phyloP scores from a whole-genome alignment of 2,797 vertebrate species.

The Geotria australis region DNA sequence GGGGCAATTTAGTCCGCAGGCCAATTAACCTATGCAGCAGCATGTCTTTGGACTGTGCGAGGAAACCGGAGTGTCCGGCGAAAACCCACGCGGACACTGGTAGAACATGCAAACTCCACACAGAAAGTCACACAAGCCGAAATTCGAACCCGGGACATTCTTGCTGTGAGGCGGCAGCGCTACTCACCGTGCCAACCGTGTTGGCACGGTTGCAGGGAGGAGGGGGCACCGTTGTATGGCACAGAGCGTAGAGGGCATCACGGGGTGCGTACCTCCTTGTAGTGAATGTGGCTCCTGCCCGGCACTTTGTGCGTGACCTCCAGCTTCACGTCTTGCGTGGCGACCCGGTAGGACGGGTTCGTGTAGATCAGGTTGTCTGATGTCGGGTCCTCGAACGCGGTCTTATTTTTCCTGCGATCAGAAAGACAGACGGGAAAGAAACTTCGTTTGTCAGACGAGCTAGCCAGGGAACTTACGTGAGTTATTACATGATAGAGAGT shows the following conservation, averaged over 20 bases:
- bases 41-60: too few relatives aligned
- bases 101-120: too few relatives aligned
- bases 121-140: too few relatives aligned
- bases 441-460: background rate
- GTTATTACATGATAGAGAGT: background rate
- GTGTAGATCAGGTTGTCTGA: constrained; percentile 84
- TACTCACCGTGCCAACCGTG: too few relatives aligned
- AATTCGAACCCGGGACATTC: too few relatives aligned
- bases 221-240: too few relatives aligned
- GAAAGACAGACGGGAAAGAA: background rate
- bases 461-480: constrained; percentile 2
- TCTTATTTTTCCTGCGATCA: constrained; percentile 48
- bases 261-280: background rate
- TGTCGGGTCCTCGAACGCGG: constrained; percentile 59
- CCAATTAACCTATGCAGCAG: too few relatives aligned
- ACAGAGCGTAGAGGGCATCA: background rate
- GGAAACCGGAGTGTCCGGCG: too few relatives aligned
- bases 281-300: background rate
- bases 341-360: constrained; percentile 80
- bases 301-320: constrained; percentile 44
- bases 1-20: too few relatives aligned
- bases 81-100: too few relatives aligned
- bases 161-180: too few relatives aligned
- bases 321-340: constrained; percentile 90
- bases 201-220: background rate